These are phyloP conservation scores for Timema cristinae DNA, from an alignment of 2,888 invertebrate species.

Conservation along the genomic window DNA sequence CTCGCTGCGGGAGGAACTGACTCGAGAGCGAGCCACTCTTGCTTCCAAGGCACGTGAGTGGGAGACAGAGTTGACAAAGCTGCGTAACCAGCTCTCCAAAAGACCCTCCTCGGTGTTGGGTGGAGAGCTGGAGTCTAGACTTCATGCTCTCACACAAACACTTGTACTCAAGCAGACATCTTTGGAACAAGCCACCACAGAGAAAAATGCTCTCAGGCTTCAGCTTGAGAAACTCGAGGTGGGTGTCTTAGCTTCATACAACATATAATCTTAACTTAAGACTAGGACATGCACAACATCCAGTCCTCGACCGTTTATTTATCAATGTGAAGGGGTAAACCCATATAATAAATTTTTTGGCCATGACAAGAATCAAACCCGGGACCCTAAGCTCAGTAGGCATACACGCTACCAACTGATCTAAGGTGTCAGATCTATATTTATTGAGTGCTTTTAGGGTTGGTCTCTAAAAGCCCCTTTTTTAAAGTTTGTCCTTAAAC, in stretches of 20 bases:
- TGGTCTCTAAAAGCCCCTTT: too few species aligned
- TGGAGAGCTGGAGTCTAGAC: constrained; percentile 48
- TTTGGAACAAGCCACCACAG: constrained; percentile 76
- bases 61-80: constrained; percentile 54
- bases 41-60: constrained; percentile 51
- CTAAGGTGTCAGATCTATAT: too few species aligned
- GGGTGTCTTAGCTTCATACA: constrained; percentile 26
- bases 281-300: too few species aligned
- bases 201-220: constrained; percentile 77
- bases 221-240: constrained; percentile 80
- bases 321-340: too few species aligned
- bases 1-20: constrained; percentile 53
- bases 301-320: too few species aligned
- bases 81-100: constrained; percentile 51
- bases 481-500: too few species aligned
- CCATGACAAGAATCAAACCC: too few species aligned
- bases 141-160: constrained; percentile 70
- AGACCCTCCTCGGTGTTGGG: constrained; percentile 39
- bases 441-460: too few species aligned
- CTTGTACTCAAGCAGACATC: constrained; percentile 81
- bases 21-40: constrained; percentile 48
- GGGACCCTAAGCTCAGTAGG: too few species aligned
- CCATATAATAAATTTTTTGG: too few species aligned
- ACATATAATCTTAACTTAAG: too few species aligned
- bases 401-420: too few species aligned